Conservation (phyloP, 1,140 invertebrate species). For the Drosophila littoralis region DNA sequence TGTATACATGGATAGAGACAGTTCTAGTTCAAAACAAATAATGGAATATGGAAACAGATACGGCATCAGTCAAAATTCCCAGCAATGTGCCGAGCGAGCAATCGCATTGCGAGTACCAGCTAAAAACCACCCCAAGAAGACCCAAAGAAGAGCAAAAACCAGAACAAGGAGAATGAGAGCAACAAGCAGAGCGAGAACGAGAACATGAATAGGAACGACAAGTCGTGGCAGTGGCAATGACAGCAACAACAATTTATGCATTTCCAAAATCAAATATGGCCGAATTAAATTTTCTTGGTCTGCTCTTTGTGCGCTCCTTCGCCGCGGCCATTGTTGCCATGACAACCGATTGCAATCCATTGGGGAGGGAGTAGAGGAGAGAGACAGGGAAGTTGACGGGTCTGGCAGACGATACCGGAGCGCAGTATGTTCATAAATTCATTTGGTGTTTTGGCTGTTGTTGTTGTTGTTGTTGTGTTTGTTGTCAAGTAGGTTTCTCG, state of each 20-base stretch:
- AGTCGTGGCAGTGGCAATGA: conserved; percentile 50
- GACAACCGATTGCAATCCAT: conserved; percentile 54
- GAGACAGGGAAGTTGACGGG: conserved; percentile 17
- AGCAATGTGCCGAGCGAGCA: conserved; percentile 50
- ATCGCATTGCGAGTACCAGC: conserved; percentile 38
- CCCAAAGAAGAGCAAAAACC: conserved; percentile 39
- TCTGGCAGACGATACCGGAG: conserved; percentile 18
- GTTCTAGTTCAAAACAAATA: conserved; percentile 32
- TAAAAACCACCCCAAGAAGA: conserved; percentile 47
- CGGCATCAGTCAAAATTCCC: conserved; percentile 16
- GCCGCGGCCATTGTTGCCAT: conserved; percentile 77
- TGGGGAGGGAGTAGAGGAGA: neutral
- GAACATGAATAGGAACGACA: conserved; percentile 32
- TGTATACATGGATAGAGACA: conserved; percentile 9
- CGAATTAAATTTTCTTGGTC: conserved; percentile 76
- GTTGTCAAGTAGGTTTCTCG: conserved; percentile 61
- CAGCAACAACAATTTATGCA: conserved; percentile 57
- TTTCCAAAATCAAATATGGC: conserved; percentile 83
- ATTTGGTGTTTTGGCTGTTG: conserved; percentile 56
- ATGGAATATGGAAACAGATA: conserved; percentile 48
- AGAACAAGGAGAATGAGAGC: conserved; percentile 19
- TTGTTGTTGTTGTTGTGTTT: conserved; percentile 47
- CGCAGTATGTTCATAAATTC: conserved; percentile 74
- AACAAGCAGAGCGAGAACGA: conserved; percentile 7
- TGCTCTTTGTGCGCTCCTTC: conserved; percentile 73